Evolutionary conservation across 2,113 vertebrate species (phyloP).

Genomic region (Indri indri): DNA sequence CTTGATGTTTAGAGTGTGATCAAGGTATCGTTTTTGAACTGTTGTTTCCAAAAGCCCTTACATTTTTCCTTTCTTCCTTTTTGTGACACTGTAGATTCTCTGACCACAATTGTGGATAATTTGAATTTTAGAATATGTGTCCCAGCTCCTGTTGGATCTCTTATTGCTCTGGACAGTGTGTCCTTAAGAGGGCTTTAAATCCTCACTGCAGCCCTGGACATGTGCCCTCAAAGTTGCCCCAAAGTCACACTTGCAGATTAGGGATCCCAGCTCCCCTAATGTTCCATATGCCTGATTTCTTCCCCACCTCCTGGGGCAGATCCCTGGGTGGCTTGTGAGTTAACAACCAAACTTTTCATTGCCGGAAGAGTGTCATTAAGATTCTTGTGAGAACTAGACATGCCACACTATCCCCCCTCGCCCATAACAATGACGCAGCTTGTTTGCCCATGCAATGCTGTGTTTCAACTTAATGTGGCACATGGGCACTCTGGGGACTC

Average conservation of each 20-base stretch:
- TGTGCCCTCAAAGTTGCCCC: neutral
- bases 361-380: neutral
- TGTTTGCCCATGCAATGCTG: fast-evolving
- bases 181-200: neutral
- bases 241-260: neutral
- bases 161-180: neutral
- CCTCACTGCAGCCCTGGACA: neutral
- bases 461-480: neutral
- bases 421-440: fast-evolving
- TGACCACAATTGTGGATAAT: neutral
- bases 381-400: neutral
- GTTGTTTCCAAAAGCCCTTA: neutral
- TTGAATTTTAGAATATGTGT: neutral
- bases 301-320: neutral
- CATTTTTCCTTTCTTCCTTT: neutral
- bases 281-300: neutral
- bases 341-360: neutral
- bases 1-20: neutral
- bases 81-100: neutral
- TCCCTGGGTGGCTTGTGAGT: neutral
- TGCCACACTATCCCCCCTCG: fast-evolving
- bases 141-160: neutral
- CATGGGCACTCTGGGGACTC: neutral
- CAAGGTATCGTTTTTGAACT: neutral
- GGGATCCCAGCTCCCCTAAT: fast-evolving